A percentile compares a stretch with the other conserved stretches of the same genome.
Conservation (phyloP, 2,888 invertebrate genomes). For the Lobophora halterata region DNA sequence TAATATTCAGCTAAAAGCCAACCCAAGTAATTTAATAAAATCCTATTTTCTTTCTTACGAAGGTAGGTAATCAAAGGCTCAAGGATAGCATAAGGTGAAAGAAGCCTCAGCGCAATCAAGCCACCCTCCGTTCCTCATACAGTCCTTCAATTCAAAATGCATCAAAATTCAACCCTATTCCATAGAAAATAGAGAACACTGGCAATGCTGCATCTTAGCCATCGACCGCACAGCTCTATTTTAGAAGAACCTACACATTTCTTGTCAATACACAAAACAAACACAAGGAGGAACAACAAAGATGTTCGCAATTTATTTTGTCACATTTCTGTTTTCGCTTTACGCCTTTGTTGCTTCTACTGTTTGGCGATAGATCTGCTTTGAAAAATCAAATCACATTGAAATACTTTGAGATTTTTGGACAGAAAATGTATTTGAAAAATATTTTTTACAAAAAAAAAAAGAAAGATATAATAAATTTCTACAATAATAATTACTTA, state of each 20-base stretch:
- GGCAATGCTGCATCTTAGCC: conserved; percentile 37
- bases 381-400: conserved; percentile 10
- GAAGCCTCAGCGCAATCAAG: conserved; percentile 68
- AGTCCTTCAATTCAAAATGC: conserved; percentile 8
- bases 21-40: conserved; percentile 21
- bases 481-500: too few relatives aligned
- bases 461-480: too few relatives aligned
- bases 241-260: conserved; percentile 57
- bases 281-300: conserved; percentile 54
- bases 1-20: conserved; percentile 22
- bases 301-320: conserved; percentile 50
- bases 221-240: conserved; percentile 50
- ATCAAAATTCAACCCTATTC: conserved; percentile 18
- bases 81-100: conserved; percentile 51
- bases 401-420: conserved; percentile 5
- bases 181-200: conserved; percentile 7
- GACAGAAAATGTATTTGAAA: too few relatives aligned
- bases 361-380: conserved; percentile 5
- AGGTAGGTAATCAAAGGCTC: conserved; percentile 64
- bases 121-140: conserved; percentile 39
- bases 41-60: conserved; percentile 24
- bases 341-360: conserved; percentile 36
- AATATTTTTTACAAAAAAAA: too few relatives aligned
- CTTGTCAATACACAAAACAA: conserved; percentile 69
- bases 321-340: conserved; percentile 42